Evolutionary conservation across 2,113 vertebrate genomes (phyloP), one percentile per base, ranked within the genome.

Genomic region (Brienomyrus brachyistius): DNA sequence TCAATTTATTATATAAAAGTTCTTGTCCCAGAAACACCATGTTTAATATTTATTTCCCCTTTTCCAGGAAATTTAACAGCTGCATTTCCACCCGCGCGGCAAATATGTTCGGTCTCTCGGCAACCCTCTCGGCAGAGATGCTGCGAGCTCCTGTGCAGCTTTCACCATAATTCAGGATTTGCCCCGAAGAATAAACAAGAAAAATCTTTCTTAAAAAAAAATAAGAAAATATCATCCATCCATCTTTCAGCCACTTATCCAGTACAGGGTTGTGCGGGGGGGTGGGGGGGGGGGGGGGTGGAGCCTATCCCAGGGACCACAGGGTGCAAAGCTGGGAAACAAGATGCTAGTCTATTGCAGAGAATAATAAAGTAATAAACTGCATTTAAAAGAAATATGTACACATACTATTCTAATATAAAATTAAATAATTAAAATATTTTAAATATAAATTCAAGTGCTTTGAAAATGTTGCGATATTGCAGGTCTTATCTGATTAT

Each of bases 1-100:
- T 96, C 95, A 95, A 96, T 96, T 96, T 94, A 94, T 96, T 95
- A 95, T 93, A 94, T 95, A 93, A 94, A 95, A 94, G 94, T 94
- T 85, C 89, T 87, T 70, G 10, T 94, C 93, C 56, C 88, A 74
- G 52, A 92, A 91, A 92, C 51, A 91, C 89, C 48, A 84, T 91
- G 91, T 86, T 93, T 93, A 88, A 84, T 90, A 85, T 90, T 92
- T 77, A 66, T 89, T 92, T 91, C 88, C 88, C n/a, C 89, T 56
- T 89, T 95, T 94, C 94, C 94, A 94, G 94, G 95, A 96, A 95
- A 92, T 94, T 93, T 94, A 91, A 93, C 94, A 93, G 92, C 91
- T 92, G 92, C 91, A 93, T 93, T 92, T 84, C 52, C 35, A 56
- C 52, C 52, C 11, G 47, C 43, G 54, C 80, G 43, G 77, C 19